Evolutionary conservation across 2,888 invertebrate species (phyloP).

Genomic region (Meiosimyza platycephala): DNA sequence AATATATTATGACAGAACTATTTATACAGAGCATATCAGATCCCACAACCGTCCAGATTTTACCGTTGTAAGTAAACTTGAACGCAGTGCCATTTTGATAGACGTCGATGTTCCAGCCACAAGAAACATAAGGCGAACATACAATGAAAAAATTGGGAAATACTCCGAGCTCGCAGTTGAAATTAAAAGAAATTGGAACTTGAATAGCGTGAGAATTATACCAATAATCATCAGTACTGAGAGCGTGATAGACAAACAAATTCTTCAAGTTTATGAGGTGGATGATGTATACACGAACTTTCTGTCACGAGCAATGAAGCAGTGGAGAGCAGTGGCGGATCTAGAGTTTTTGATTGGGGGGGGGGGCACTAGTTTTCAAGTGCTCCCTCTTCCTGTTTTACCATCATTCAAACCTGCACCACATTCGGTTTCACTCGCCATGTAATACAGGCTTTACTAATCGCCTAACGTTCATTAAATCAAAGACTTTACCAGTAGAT

Average conservation of each 20-base stretch:
- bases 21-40: constrained; percentile 26
- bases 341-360: too few relatives aligned
- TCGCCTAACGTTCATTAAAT: too few relatives aligned
- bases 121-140: constrained; percentile 27
- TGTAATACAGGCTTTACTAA: too few relatives aligned
- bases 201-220: constrained; percentile 23
- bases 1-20: constrained; percentile 33
- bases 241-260: constrained; percentile 21
- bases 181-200: constrained; percentile 27
- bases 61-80: constrained; percentile 22
- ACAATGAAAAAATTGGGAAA: constrained; percentile 26
- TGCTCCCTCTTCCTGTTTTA: too few relatives aligned
- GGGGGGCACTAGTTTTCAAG: too few relatives aligned
- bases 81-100: constrained; percentile 21
- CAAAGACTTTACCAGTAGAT: too few relatives aligned
- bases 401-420: too few relatives aligned
- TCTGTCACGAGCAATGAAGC: constrained; percentile 3
- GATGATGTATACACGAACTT: background rate
- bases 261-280: constrained; percentile 8
- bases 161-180: constrained; percentile 34
- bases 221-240: constrained; percentile 32
- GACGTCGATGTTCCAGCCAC: constrained; percentile 30
- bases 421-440: too few relatives aligned
- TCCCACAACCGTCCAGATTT: constrained; percentile 27
- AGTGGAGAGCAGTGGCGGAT: too few relatives aligned